Evolutionary conservation across 2,888 invertebrate species (phyloP).

Genomic region (Antheraea yamamai): DNA sequence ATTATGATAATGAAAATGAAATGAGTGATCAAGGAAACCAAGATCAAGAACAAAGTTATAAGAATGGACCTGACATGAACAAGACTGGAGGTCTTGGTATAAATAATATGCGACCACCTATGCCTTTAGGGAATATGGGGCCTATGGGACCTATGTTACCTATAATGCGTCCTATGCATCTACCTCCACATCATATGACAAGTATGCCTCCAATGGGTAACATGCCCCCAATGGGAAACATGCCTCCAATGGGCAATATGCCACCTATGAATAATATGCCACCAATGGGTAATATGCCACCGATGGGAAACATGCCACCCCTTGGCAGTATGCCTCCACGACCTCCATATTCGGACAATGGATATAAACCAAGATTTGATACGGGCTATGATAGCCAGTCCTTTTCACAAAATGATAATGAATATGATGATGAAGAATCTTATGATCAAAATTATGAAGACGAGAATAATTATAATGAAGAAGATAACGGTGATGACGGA

Average conservation of each 20-base stretch:
- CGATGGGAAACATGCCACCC: conserved; percentile 42
- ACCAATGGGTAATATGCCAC: conserved; percentile 42
- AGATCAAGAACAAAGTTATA: conserved; percentile 57
- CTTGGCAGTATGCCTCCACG: conserved; percentile 51
- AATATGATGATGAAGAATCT: conserved; percentile 57
- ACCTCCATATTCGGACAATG: conserved; percentile 66
- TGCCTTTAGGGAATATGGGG: conserved; percentile 38
- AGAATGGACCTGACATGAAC: conserved; percentile 62
- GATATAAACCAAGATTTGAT: conserved; percentile 67
- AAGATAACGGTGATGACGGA: conserved; percentile 52
- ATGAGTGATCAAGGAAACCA: conserved; percentile 66
- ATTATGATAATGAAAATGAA: conserved; percentile 71
- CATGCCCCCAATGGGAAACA: conserved; percentile 43
- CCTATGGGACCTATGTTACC: conserved; percentile 42
- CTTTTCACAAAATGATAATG: conserved; percentile 61
- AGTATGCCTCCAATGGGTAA: conserved; percentile 36
- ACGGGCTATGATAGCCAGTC: conserved; percentile 59
- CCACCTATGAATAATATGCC: conserved; percentile 48
- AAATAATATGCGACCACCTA: conserved; percentile 30
- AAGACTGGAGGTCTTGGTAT: conserved; percentile 35
- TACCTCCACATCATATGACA: conserved; percentile 35
- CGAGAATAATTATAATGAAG: conserved; percentile 54
- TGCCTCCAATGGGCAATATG: conserved; percentile 35
- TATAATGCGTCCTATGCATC: conserved; percentile 30
- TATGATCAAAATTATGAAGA: conserved; percentile 62